phyloP scores from a whole-genome alignment of 2,797 vertebrate species.

The Rhadinocentrus ornatus region DNA sequence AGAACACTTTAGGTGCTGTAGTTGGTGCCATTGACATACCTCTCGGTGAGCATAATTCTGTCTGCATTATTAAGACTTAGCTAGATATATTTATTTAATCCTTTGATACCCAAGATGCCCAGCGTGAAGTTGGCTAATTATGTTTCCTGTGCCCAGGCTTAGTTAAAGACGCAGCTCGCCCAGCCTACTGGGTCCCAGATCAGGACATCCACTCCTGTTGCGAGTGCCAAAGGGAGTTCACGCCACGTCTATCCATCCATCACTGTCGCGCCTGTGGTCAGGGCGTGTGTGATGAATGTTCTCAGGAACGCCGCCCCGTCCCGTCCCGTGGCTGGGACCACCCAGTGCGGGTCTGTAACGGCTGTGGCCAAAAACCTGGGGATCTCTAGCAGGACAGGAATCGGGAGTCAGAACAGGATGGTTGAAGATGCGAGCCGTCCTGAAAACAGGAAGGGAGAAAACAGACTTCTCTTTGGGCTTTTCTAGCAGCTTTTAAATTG shows the following conservation, averaged over 20 bases:
- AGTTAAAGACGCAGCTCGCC: slow-evolving; percentile 95
- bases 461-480: slow-evolving; percentile 7
- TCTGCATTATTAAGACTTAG: background rate
- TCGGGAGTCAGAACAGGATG: background rate
- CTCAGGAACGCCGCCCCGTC: slow-evolving; percentile 90
- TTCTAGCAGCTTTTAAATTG: slow-evolving; percentile 18
- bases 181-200: slow-evolving; percentile 97
- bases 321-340: slow-evolving; percentile 98
- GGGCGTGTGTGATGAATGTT: slow-evolving; percentile 96
- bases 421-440: background rate
- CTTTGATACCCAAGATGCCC: background rate
- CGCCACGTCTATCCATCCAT: slow-evolving; percentile 93
- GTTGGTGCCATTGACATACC: slow-evolving; percentile 98
- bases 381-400: slow-evolving; percentile 89
- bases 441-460: slow-evolving; percentile 40
- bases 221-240: slow-evolving; percentile 93
- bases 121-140: background rate
- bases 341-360: slow-evolving; percentile 93
- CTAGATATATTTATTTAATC: too few relatives aligned
- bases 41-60: slow-evolving; percentile 85
- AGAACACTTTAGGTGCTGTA: slow-evolving; percentile 96
- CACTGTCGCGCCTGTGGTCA: slow-evolving; percentile 98
- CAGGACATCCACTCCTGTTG: slow-evolving; percentile 94
- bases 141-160: slow-evolving; percentile 80
- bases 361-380: slow-evolving; percentile 94